These are phyloP conservation scores for Dendrolimus pini DNA, from an alignment of 2,888 invertebrate genomes.

Conservation along the genomic window DNA sequence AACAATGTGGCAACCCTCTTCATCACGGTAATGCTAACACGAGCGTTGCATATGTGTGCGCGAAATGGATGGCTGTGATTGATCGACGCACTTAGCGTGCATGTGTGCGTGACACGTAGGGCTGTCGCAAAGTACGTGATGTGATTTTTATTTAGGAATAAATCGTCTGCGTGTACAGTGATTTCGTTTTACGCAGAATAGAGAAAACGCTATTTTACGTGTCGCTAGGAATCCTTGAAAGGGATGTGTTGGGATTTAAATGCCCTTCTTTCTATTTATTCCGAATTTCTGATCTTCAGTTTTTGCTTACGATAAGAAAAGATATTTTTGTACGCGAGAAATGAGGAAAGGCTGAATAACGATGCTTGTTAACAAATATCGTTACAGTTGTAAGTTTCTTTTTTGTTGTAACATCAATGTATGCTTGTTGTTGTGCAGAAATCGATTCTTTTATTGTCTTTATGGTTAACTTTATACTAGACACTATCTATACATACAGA, in stretches of 20 bases:
- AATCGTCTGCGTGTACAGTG: conserved; percentile 8
- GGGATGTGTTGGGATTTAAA: background rate
- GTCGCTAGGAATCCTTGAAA: background rate
- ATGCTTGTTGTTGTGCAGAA: no score
- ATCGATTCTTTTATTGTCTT: no score
- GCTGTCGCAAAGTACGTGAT: conserved; percentile 27
- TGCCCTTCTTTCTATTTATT: background rate
- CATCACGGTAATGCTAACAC: background rate
- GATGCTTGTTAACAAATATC: background rate
- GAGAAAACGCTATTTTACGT: no score
- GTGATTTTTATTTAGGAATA: conserved; percentile 20
- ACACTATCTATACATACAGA: no score
- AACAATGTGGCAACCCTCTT: background rate
- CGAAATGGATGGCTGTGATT: conserved; percentile 27
- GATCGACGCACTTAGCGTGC: conserved; percentile 24
- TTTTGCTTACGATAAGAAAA: background rate
- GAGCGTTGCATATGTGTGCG: conserved; percentile 11
- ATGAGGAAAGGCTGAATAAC: background rate
- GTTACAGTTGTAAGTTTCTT: background rate
- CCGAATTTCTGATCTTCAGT: background rate
- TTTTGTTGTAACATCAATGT: background rate
- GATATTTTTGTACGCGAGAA: background rate
- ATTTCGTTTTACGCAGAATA: background rate
- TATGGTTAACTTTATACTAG: no score
- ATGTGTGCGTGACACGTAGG: conserved; percentile 30